A percentile compares a stretch with the other conserved stretches of the same genome.
These are phyloP conservation scores for Nomada ferruginata DNA, from an alignment of 2,888 invertebrate genomes.

Conservation along the genomic window DNA sequence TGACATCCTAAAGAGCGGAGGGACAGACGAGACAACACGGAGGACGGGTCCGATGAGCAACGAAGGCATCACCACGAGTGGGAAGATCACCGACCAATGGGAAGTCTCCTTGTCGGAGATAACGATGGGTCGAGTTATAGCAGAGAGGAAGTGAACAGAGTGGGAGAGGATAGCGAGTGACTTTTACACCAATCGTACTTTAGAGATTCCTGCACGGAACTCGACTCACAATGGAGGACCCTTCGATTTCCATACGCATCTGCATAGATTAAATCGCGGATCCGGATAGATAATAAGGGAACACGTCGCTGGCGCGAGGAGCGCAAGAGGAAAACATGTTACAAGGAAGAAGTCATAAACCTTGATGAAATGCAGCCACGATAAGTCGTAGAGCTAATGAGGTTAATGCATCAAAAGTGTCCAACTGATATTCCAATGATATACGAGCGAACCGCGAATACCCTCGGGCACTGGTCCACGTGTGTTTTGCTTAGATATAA, in stretches of 20 bases:
- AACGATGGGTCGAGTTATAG: constrained; percentile 69
- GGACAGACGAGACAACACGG: constrained; percentile 60
- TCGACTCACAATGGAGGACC: constrained; percentile 38
- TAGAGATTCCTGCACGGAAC: not conserved
- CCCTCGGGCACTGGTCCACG: constrained; percentile 49
- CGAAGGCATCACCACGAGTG: constrained; percentile 75
- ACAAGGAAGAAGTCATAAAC: constrained; percentile 72
- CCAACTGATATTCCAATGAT: constrained; percentile 73
- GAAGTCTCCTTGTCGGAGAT: constrained; percentile 70
- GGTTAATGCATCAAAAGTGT: constrained; percentile 79
- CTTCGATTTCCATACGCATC: constrained; percentile 11
- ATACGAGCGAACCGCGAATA: constrained; percentile 58
- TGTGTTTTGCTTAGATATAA: not conserved
- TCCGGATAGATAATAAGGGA: not conserved
- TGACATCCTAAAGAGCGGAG: constrained; percentile 50
- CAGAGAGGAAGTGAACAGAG: constrained; percentile 42
- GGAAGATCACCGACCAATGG: constrained; percentile 79
- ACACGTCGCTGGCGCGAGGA: not conserved
- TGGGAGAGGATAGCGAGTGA: constrained; percentile 71
- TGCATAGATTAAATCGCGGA: constrained; percentile 10
- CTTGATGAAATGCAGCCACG: constrained; percentile 65
- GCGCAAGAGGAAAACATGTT: constrained; percentile 6
- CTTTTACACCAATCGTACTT: constrained; percentile 64
- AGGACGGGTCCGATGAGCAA: constrained; percentile 66
- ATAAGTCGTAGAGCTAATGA: constrained; percentile 76